Evolutionary conservation across 30 jellyfish, hydroid and myxozoan genomes (phyloP).

Genomic region (Catostylus mosaicus): DNA sequence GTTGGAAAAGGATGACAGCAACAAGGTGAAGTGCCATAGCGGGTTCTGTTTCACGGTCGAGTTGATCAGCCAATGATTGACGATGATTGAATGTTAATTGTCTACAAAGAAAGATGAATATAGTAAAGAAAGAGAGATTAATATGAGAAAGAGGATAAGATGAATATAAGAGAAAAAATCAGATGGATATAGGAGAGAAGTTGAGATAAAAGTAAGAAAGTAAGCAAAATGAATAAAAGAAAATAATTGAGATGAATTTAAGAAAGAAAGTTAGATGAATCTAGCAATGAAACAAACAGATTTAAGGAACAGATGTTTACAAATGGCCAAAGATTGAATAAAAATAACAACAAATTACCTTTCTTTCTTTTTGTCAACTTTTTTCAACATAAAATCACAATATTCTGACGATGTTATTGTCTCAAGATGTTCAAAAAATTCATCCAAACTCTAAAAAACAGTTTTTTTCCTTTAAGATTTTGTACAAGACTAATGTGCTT

Average conservation of each 20-base stretch:
- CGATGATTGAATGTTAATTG: conserved; percentile 91
- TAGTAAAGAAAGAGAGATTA: not conserved
- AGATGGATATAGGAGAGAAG: no score
- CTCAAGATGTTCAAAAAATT: conserved; percentile 69
- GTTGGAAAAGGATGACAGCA: conserved; percentile 61
- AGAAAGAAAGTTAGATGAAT: no score
- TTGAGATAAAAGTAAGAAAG: no score
- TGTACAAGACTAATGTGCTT: no score
- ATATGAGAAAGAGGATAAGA: no score
- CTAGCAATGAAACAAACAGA: no score
- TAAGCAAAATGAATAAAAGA: no score
- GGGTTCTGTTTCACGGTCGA: conserved; percentile 85
- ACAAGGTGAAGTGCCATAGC: conserved; percentile 92
- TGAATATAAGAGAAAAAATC: no score
- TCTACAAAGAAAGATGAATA: conserved; percentile 39
- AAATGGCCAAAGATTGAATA: not conserved
- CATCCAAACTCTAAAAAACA: conserved; percentile 65
- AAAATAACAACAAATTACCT: conserved; percentile 32
- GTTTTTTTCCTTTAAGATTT: no score
- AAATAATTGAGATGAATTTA: no score
- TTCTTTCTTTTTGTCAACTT: conserved; percentile 87
- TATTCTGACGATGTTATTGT: conserved; percentile 51
- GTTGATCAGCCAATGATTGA: conserved; percentile 74
- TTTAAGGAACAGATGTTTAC: no score
- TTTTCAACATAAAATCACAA: conserved; percentile 80